Conservation (phyloP, 2,797 vertebrate species). For the Melanogrammus aeglefinus region DNA sequence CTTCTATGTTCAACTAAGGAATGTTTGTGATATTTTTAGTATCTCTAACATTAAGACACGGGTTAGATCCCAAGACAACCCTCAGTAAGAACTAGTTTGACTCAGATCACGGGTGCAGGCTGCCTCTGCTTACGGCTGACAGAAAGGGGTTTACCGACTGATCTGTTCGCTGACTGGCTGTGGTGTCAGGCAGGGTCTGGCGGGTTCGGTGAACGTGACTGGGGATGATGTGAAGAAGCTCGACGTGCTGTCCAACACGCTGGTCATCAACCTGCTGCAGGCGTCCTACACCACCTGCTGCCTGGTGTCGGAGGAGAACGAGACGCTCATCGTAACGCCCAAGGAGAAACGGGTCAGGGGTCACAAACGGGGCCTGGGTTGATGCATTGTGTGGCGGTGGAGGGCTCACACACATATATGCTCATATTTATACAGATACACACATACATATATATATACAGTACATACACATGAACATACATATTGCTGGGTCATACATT, state of each 20-base stretch:
- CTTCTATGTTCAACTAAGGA: too few relatives aligned
- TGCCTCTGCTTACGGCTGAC: too few relatives aligned
- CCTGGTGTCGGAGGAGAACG: conserved; percentile 92
- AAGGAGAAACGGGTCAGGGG: conserved; percentile 80
- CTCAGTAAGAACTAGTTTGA: too few relatives aligned
- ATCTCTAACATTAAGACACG: too few relatives aligned
- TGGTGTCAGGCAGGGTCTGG: conserved; percentile 75
- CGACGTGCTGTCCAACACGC: conserved; percentile 88
- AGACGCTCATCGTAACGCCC: conserved; percentile 81
- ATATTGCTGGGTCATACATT: background rate
- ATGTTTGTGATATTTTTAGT: too few relatives aligned
- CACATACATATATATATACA: background rate
- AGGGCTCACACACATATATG: background rate
- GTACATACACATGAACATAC: background rate
- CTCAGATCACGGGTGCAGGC: too few relatives aligned
- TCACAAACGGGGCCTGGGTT: background rate
- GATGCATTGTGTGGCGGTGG: background rate
- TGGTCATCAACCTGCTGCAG: conserved; percentile 95
- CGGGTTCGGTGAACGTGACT: conserved; percentile 89
- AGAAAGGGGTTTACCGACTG: too few relatives aligned
- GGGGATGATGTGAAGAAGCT: conserved; percentile 96
- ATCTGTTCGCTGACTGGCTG: conserved; percentile 10
- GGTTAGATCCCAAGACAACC: too few relatives aligned
- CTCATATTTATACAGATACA: background rate
- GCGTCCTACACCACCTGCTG: conserved; percentile 89